Base-by-base conservation (phyloP, 2,797 vertebrate genomes). In the Sphenodon punctatus region DNA sequence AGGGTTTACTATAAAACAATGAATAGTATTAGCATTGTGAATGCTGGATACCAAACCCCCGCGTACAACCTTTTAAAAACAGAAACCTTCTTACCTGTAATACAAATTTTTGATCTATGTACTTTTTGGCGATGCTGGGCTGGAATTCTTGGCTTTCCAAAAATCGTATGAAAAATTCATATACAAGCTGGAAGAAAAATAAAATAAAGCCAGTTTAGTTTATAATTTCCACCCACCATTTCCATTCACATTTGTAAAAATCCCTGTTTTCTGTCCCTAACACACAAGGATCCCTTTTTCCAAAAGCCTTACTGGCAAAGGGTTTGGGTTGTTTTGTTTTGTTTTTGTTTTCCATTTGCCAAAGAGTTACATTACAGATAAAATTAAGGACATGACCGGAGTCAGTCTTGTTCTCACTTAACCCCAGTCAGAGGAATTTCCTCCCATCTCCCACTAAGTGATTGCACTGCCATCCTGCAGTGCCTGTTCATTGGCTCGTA, bases 91-190 rank as follows among this genome's bases (percentile, higher is more conserved):
- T 97, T 96, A 99, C 98, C 98, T 99, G 98, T 96, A 99, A 97
- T 96, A 99, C 98, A 96, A 99, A 99, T 97, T 99, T 99, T 97
- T 99, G 98, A 97, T 99, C 98, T 98, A 99, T 99, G 95, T 99
- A 99, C 95, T 99, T 99, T 99, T 99, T 99, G 97, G 98, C 98
- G 98, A 99, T 98, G 97, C 98, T 99, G 96, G 98, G 98, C 95
- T 99, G 98, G 96, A 99, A 99, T 96, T 99, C 98, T 97, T 99
- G 98, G 96, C 98, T 99, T 97, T 99, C 98, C 98, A 99, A 96
- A 97, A 99, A 99, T 83, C 98, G 97, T 95, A 99, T 99, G 97
- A 99, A 99, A 98, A 99, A 99, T 96, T 99, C 98, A 89, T 99
- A 99, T 94, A 99, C 97, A 97, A 99, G 97, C 98, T 99, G 95